Evolutionary conservation across 2,113 vertebrate genomes (phyloP).

Genomic region (Phoxinus phoxinus): DNA sequence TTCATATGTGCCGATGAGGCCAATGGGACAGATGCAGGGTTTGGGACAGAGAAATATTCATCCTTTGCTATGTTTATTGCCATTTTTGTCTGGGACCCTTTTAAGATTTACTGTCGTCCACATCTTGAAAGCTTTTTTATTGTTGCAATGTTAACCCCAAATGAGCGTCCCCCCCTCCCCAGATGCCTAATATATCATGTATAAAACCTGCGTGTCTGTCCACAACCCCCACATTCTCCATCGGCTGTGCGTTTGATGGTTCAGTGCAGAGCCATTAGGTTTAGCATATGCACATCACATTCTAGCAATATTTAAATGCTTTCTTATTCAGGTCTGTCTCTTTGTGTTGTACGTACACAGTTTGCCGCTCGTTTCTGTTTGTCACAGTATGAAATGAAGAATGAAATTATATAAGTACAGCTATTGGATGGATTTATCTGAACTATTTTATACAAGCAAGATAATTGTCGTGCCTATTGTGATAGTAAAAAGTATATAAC

Average conservation of each 20-base stretch:
- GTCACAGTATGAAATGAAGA: background rate
- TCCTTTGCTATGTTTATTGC: slow-evolving; percentile 67
- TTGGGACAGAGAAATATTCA: slow-evolving; percentile 49
- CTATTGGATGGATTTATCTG: background rate
- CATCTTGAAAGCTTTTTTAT: slow-evolving; percentile 79
- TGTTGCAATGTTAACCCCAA: slow-evolving; percentile 75
- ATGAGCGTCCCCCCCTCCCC: slow-evolving; percentile 65
- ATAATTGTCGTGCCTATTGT: background rate
- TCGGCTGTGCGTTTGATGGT: background rate
- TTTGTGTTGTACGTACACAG: background rate
- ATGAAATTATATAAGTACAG: background rate
- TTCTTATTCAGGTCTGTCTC: background rate
- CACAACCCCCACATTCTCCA: background rate
- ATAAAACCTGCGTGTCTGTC: slow-evolving; percentile 22
- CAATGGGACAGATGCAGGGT: slow-evolving; percentile 39
- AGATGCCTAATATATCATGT: slow-evolving; percentile 61
- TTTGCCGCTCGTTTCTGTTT: background rate
- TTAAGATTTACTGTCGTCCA: slow-evolving; percentile 71
- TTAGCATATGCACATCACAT: background rate
- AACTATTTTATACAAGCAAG: background rate
- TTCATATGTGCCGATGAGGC: slow-evolving; percentile 65
- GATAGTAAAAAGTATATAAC: background rate
- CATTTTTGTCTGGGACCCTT: slow-evolving; percentile 24
- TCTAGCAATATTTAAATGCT: background rate
- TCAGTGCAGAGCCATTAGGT: background rate